Conservation (phyloP, 2,888 invertebrate species). For the Mimas tiliae region DNA sequence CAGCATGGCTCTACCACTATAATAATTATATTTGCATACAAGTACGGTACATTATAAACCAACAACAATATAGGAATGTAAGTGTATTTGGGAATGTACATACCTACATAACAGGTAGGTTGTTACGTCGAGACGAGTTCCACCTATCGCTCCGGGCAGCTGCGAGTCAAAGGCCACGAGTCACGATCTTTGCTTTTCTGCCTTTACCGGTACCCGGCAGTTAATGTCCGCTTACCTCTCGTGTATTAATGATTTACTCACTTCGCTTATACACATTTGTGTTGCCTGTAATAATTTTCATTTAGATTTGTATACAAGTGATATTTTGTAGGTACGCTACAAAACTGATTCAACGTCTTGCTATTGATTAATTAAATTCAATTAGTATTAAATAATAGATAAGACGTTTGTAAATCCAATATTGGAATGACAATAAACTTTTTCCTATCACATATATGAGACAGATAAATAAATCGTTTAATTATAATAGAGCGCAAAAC, state of each 20-base stretch:
- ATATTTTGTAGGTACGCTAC: too few relatives aligned
- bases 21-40: too few relatives aligned
- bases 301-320: not conserved
- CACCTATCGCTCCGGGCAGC: slow-evolving; percentile 53
- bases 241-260: slow-evolving; percentile 44
- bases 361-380: not conserved
- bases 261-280: slow-evolving; percentile 14
- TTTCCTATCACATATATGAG: not conserved
- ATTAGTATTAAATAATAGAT: not conserved
- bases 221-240: slow-evolving; percentile 40
- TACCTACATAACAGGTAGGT: slow-evolving; percentile 37
- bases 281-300: not conserved
- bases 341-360: too few relatives aligned
- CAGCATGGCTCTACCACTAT: too few relatives aligned
- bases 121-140: slow-evolving; percentile 55
- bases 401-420: not conserved
- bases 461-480: slow-evolving; percentile 5
- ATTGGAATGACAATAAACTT: not conserved
- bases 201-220: slow-evolving; percentile 49
- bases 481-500: not conserved
- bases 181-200: slow-evolving; percentile 58
- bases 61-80: not conserved
- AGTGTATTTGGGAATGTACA: slow-evolving; percentile 29
- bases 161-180: slow-evolving; percentile 62
- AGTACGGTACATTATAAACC: too few relatives aligned